Evolutionary conservation across 2,888 invertebrate genomes (phyloP), one percentile per base, ranked within the genome.

Genomic region (Xestobium rufovillosum): DNA sequence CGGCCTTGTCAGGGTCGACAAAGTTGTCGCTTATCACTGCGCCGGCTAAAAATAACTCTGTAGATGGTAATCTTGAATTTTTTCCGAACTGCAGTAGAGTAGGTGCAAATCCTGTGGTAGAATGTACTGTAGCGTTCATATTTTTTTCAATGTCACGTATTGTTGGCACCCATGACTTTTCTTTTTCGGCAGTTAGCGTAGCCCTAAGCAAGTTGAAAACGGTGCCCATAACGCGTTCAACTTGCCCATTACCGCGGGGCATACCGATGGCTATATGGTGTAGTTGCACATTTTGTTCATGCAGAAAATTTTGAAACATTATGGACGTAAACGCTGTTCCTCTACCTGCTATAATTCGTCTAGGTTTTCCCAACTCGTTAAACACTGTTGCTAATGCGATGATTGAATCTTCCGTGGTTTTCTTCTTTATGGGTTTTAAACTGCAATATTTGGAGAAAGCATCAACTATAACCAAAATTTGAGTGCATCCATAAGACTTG

Each of bases 381-480:
- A 43, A 34, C n/a, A 42, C 25, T 14, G 12, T 33, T 19, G 42
- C 35, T 10, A 46, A 25, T 14, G 34, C 34, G 14, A 42, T 34
- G 27, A 36, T 30, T 14, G 42, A 31, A 29, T 48, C 44, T 4
- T 23, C 17, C 3, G 45, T 41, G 9, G 47, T 34, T 6, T 19
- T 19, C n/a, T n/a, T 19, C 14, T 36, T 42, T 36, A 45, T 15
- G 3, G 42, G 45, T 16, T 27, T 13, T 36, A 46, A 19, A 3
- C 40, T 9, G 10, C 44, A 42, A 25, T 42, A 45, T 26, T 48
- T 48, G 2, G 45, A 38, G 28, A 42, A 44, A 9, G 42, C 37
- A 17, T 44, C 43, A 4, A 44, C 26, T 4, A 43, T 15, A 8
- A 47, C 37, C 12, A 37, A 28, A 15, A 48, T 48, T 38, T 48